Base-by-base conservation (phyloP, 2,797 vertebrate species). In the Coranthus polyacanthus region DNA sequence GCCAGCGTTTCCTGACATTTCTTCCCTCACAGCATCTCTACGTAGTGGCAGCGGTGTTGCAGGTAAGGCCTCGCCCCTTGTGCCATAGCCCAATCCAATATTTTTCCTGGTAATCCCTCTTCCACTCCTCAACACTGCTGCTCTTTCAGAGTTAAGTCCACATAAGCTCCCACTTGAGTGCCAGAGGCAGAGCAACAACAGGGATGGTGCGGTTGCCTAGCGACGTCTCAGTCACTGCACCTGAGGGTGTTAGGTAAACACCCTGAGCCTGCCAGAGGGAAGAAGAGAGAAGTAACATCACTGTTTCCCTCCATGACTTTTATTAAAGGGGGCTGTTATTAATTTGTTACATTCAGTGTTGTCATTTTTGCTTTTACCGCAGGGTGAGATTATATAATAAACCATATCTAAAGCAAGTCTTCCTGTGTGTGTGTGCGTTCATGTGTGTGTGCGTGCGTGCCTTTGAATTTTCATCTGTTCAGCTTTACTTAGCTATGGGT, bases 121-220 rank as follows among this genome's bases (percentile, higher is more conserved):
- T 81, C 81, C 77, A 85, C 91, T 89, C 85, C 80, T 89, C 86
- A 78, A 85, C 88, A 87, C 83, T 72, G 68, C 87, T 89, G 88
- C 91, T 92, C 88, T 91, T 89, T 92, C 80, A 76, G 80, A 87
- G 85, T 88, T 93, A 92, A 93, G 82, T 89, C 92, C 84, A 91
- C 87, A 92, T 91, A 91, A 93, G 92, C 92, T 90, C 78, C 91
- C 88, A 84, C 92, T 93, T 90, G 90, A 90, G 91, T 86, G 89
- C 82, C 77, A 79, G 82, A 89, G 86, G 82, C 86, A 79, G 84
- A 83, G 89, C 84, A 81, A 84, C 82, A 84, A 85, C 90, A 47
- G 80, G 79, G 81, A 87, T 86, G 82, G 83, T 72, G 85, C 64
- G 71, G 92, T 94, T 93, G 91, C 94, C 88, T 94, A 91, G 92